Evolutionary conservation across 2,888 invertebrate species (phyloP), one percentile per base, ranked within the genome.

Genomic region (Margaritifera margaritifera): DNA sequence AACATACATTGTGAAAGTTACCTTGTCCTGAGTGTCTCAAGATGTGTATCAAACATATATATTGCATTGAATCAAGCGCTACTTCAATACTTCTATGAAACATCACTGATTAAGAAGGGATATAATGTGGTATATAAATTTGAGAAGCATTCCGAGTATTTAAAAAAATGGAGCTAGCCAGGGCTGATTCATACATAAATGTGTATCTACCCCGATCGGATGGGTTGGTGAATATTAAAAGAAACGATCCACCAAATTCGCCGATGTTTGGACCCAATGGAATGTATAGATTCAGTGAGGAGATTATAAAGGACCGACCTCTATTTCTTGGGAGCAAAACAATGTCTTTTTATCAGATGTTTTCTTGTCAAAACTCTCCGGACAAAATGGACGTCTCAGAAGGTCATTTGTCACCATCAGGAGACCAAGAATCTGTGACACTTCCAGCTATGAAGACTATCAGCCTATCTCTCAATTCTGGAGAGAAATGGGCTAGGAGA

Each of bases 241-340:
- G 62, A 19, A 70, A 69, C 20, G 57, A 68, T 6, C 73, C 68
- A 11, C 68, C 79, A 0, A 75, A 70, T 5, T 77, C 82, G 2
- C 81, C 82, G 24, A 66, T 78, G 24, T 79, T 78, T 63, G 69
- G 74, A 5, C 58, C 72, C 31, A 74, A 71, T 15, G 72, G 68
- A 50, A 62, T 80, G 11, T 84, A 79, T 60, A 81, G 80, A 71
- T 84, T 80, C 68, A 84, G 84, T 67, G 84, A 84, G 18, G 73
- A 82, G 61, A 81, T 84, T 11, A 72, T 78, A 27, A 76, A 78
- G 59, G 84, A 84, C 69, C 66, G 82, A 15, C 77, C 80, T 60
- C 64, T 82, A 42, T 84, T 84, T 66, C 69, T 82, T 5, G 73
- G 77, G 18, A 72, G 72, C 62, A 81, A 77, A 62, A 72, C 77